phyloP scores from a whole-genome alignment of 2,888 invertebrate species.

The Chloroclystis v-ata region DNA sequence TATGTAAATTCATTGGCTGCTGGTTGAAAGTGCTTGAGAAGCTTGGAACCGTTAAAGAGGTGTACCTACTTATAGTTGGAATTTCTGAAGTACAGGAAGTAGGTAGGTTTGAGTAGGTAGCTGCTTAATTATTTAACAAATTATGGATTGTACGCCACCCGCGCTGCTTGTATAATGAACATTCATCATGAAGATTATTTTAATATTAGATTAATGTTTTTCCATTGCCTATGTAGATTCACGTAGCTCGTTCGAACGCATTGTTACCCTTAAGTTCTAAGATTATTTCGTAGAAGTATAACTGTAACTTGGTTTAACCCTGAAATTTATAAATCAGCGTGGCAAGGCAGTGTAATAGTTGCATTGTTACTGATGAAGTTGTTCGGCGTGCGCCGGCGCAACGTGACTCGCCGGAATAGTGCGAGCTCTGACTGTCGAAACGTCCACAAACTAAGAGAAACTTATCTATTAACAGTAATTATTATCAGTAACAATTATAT shows the following conservation, averaged over 20 bases:
- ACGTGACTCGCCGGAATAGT: constrained; percentile 28
- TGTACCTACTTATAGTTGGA: constrained; percentile 7
- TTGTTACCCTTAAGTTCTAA: too few species aligned
- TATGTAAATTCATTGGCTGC: constrained; percentile 14
- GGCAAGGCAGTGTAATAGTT: constrained; percentile 11
- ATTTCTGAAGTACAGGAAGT: constrained; percentile 11
- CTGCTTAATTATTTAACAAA: too few species aligned
- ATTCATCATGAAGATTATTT: too few species aligned
- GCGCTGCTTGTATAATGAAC: too few species aligned
- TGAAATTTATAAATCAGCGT: constrained; percentile 12
- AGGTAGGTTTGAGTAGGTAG: neutral
- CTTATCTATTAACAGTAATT: too few species aligned
- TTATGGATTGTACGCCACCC: too few species aligned
- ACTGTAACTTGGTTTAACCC: constrained; percentile 8
- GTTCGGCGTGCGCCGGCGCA: constrained; percentile 26
- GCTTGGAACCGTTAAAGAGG: constrained; percentile 32
- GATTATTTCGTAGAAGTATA: too few species aligned
- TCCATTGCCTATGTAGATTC: too few species aligned
- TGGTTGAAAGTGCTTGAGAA: constrained; percentile 15
- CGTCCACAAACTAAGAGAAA: too few species aligned
- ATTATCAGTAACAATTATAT: too few species aligned
- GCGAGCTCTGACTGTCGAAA: constrained; percentile 4
- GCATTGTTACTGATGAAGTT: constrained; percentile 29
- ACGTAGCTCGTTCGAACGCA: too few species aligned
- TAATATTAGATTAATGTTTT: too few species aligned